Evolutionary conservation across 2,797 vertebrate genomes (phyloP), one percentile per base, ranked within the genome.

Genomic region (Botia kubotai): DNA sequence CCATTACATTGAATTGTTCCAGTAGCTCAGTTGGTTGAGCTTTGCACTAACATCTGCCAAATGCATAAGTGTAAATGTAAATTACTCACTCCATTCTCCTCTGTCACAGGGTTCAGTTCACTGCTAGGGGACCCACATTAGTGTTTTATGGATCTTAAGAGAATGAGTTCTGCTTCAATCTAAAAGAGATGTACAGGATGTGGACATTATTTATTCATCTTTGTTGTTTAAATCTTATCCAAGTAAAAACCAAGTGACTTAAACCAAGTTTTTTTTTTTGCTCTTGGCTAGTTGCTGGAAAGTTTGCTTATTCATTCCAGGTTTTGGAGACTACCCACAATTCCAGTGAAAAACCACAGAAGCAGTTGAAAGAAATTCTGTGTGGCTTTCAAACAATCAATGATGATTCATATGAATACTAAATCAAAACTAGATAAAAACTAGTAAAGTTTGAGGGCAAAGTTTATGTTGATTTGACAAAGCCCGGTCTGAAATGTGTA

Each of bases 1-100:
- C 92, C 94, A 94, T 95, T 95, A 92, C 90, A 88, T 93, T 93
- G 92, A 95, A 95, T 96, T 92, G n/a, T n/a, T n/a, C n/a, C n/a
- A n/a, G n/a, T n/a, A n/a, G n/a, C n/a, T n/a, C n/a, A n/a, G n/a
- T n/a, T n/a, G n/a, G n/a, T n/a, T n/a, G n/a, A n/a, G n/a, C n/a
- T n/a, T n/a, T n/a, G n/a, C n/a, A n/a, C n/a, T n/a, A n/a, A n/a
- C n/a, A n/a, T n/a, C n/a, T n/a, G n/a, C n/a, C n/a, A n/a, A n/a
- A n/a, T n/a, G n/a, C n/a, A n/a, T n/a, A n/a, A n/a, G n/a, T n/a
- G n/a, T n/a, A n/a, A n/a, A n/a, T n/a, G n/a, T 93, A 92, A 95
- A 95, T 96, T 92, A 96, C 92, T 93, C 89, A 93, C 92, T 93
- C 90, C 88, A 89, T 91, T 85, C 91, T 77, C 82, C 87, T 91